These are phyloP conservation scores for Hypselothyrea guttata DNA, from an alignment of 2,888 invertebrate species.

Conservation along the genomic window DNA sequence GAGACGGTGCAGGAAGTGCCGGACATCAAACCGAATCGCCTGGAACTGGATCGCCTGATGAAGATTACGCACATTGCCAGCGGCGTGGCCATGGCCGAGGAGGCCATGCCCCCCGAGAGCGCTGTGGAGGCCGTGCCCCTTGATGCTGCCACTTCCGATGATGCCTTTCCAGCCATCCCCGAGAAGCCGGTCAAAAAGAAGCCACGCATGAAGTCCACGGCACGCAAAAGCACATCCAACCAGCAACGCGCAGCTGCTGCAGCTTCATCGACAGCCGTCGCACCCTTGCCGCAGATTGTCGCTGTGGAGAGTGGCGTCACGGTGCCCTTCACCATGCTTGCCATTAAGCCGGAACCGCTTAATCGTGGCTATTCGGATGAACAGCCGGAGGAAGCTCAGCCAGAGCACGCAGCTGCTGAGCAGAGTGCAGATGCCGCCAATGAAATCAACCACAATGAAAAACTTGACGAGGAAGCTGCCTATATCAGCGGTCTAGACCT, in stretches of 20 bases:
- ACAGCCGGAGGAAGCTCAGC: slow-evolving; percentile 2
- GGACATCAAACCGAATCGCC: slow-evolving; percentile 78
- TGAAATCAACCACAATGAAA: slow-evolving; percentile 67
- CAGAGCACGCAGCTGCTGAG: not conserved
- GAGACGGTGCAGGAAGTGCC: slow-evolving; percentile 16
- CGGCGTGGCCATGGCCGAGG: slow-evolving; percentile 66
- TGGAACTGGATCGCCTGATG: slow-evolving; percentile 76
- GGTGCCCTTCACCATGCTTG: slow-evolving; percentile 39
- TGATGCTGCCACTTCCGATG: slow-evolving; percentile 8
- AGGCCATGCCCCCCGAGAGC: slow-evolving; percentile 46
- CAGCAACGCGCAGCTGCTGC: slow-evolving; percentile 9
- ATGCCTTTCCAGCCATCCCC: slow-evolving; percentile 6
- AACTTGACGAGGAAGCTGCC: slow-evolving; percentile 43
- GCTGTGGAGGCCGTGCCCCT: slow-evolving; percentile 30
- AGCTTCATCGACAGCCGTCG: not conserved
- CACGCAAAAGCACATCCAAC: slow-evolving; percentile 57
- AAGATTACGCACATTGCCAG: slow-evolving; percentile 76
- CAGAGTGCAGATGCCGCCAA: slow-evolving; percentile 22
- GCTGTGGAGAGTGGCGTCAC: slow-evolving; percentile 59
- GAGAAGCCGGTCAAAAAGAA: slow-evolving; percentile 1
- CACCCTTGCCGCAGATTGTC: slow-evolving; percentile 58
- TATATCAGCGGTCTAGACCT: slow-evolving; percentile 74
- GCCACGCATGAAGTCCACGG: slow-evolving; percentile 30
- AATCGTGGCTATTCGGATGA: slow-evolving; percentile 75
- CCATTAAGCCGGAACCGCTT: slow-evolving; percentile 74